Base-by-base conservation (phyloP, 2,888 invertebrate genomes). In the Hirtodrosophila trivittata region DNA sequence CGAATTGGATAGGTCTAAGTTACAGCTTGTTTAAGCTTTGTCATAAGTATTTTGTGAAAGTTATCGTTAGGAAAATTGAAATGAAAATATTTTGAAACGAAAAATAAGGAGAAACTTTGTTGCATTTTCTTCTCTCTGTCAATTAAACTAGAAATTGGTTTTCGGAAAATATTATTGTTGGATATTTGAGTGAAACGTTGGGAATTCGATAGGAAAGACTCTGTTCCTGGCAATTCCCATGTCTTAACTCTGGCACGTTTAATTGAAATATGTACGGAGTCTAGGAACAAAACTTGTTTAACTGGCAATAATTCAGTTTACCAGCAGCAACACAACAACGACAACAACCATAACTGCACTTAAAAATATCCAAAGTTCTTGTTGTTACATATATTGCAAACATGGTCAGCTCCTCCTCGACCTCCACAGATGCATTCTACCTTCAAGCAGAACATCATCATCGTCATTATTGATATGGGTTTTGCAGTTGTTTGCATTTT, bases 401-500 rank as follows among this genome's bases (percentile, higher is more conserved):
- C 71, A 66, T 71, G 69, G 35, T 32, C 38, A 28, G 13, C 30
- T 10, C 16, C 16, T 16, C 3, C 7, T 7, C 18, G 28, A 7
- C 9, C 38, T 3, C 0, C 18, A 21, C 5, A 21, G 18, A 21
- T 3, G 1, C 10, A n/a, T n/a, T 1, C 7, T 18, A 2, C 14
- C 13, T 35, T 35, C 2, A 5, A 12, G 46, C 28, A 39, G 49
- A 60, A 49, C 76, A 68, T 74, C 80, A 71, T 71, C 76, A 71
- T 69, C 64, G 68, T 65, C 68, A 80, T 75, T 65, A 78, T 80
- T 78, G 84, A 78, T 78, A 78, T 78, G 72, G 62, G 65, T 78
- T 72, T 66, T 74, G 76, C 78, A 73, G 67, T 74, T 78, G 82
- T 66, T 66, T 74, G 80, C 83, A 76, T 58, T 63, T 77, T 73